Conservation (phyloP, 2,113 vertebrate genomes). For the Cynopterus brachyotis region DNA sequence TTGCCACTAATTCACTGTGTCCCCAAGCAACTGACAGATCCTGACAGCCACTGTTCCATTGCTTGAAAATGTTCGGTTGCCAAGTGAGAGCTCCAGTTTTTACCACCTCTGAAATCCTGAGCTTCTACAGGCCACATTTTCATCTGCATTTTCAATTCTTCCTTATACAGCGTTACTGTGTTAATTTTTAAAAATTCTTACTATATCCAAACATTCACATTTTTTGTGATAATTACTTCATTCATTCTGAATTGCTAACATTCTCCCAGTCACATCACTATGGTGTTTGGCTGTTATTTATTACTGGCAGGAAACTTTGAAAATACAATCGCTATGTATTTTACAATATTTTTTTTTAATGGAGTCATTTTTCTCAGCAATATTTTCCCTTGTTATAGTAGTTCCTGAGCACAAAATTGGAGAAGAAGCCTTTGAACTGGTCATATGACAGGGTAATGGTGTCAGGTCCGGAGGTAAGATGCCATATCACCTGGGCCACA, state of each 20-base stretch:
- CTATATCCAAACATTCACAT: neutral
- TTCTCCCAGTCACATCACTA: neutral
- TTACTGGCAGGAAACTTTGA: constrained; percentile 23
- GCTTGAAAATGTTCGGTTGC: neutral
- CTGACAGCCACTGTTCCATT: neutral
- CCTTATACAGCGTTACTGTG: neutral
- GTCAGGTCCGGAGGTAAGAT: neutral
- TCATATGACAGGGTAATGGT: neutral
- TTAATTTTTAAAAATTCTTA: neutral
- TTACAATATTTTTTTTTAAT: neutral
- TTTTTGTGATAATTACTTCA: constrained; percentile 22
- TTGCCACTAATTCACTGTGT: neutral
- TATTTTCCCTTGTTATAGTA: neutral
- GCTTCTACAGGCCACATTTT: neutral
- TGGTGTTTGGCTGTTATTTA: neutral
- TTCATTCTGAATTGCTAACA: neutral
- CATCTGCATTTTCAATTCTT: neutral
- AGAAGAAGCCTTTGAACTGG: neutral
- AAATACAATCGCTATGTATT: neutral
- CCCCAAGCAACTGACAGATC: neutral
- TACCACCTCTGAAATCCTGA: neutral
- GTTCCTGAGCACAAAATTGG: neutral
- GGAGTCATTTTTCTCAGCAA: neutral
- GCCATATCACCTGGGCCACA: neutral
- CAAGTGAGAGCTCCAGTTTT: neutral